A percentile compares a stretch with the other conserved stretches of the same genome.
Conservation (phyloP, 1,140 invertebrate genomes). For the Tetranychus cinnabarinus region DNA sequence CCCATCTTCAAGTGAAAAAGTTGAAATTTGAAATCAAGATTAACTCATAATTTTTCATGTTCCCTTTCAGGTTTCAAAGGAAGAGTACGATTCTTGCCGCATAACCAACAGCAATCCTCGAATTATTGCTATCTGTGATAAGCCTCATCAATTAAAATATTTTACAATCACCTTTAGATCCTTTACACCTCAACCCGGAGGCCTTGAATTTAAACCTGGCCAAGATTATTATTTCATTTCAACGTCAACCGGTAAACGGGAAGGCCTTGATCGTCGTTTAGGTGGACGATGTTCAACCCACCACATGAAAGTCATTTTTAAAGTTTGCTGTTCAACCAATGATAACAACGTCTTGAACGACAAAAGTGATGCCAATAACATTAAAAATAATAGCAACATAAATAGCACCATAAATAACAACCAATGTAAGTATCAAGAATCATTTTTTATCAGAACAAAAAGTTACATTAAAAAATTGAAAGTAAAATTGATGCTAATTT, state of each 20-base stretch:
- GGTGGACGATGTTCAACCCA: slow-evolving; percentile 67
- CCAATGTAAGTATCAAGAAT: too few species aligned
- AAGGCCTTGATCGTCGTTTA: slow-evolving; percentile 65
- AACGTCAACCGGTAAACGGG: slow-evolving; percentile 48
- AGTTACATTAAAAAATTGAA: too few species aligned
- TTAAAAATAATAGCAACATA: too few species aligned
- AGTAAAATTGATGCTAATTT: too few species aligned
- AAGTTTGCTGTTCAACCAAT: slow-evolving; percentile 45
- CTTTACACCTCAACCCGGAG: slow-evolving; percentile 80
- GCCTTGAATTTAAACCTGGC: slow-evolving; percentile 73
- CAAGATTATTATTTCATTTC: slow-evolving; percentile 90
- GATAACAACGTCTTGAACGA: too few species aligned
- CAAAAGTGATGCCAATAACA: too few species aligned
- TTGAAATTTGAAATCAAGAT: not conserved
- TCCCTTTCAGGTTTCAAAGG: slow-evolving; percentile 44
- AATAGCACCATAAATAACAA: too few species aligned
- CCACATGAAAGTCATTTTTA: slow-evolving; percentile 89
- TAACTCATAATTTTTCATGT: not conserved
- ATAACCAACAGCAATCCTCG: slow-evolving; percentile 72
- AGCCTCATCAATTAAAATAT: slow-evolving; percentile 75
- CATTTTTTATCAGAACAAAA: too few species aligned
- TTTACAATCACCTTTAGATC: slow-evolving; percentile 89
- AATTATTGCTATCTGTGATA: slow-evolving; percentile 83
- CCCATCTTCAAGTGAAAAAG: too few species aligned
- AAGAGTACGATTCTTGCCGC: slow-evolving; percentile 80